Evolutionary conservation across 2,113 vertebrate species (phyloP), one percentile per base, ranked within the genome.

Genomic region (Machaerirhynchus nigripectus): DNA sequence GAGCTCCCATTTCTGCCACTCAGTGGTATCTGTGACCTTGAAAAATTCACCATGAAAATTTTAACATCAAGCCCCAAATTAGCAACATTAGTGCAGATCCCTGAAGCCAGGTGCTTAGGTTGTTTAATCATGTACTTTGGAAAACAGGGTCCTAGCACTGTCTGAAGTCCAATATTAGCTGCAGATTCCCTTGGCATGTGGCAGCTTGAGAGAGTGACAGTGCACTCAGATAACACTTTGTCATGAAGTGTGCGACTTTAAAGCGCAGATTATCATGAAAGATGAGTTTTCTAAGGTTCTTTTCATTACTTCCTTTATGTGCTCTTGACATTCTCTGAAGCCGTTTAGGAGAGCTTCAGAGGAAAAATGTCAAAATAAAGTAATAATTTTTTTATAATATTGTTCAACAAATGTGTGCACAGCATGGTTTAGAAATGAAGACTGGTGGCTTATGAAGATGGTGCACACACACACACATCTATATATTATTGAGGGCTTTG

Each of bases 281-380:
- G 88, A 95, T 89, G 73, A 84, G 95, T 87, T 92, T 94, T 90
- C 60, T 52, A 52, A 78, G 69, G 93, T 76, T 92, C 92, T 93
- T 92, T 84, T 93, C 92, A 92, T 92, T 96, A 90, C 71, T 90
- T 94, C 64, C 68, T 71, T 4, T 84, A 93, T 94, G 88, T 82
- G 90, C 95, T 92, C 90, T 90, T 93, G 95, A 95, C 92, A 95
- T 92, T 89, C 84, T 89, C 78, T 21, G 17, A 93, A 92, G 84
- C 83, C 56, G 64, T 93, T 94, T 89, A 93, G 86, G 65, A 89
- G 50, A 82, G 80, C 64, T 89, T 92, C 86, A 85, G 28, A 60
- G 40, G 87, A 95, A 93, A 96, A 87, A 81, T 90, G 92, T 94
- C 83, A 81, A 96, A 97, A 96, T 92, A 89, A 69, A 92, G 76